Percentiles rank a stretch among this genome's conserved stretches.
phyloP scores from a whole-genome alignment of 1,140 invertebrate genomes.

The Nymphalis io region DNA sequence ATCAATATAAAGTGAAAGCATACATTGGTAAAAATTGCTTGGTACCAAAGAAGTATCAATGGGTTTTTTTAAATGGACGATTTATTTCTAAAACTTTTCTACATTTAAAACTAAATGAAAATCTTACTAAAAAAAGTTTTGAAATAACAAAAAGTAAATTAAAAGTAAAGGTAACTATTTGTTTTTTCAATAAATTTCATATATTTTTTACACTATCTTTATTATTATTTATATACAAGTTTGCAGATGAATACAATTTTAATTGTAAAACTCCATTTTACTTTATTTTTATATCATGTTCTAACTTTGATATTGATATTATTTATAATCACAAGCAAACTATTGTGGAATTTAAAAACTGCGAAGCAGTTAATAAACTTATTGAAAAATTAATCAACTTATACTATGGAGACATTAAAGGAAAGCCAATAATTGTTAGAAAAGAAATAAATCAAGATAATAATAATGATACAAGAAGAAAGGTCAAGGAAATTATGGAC shows the following conservation, averaged over 20 bases:
- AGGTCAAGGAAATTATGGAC: constrained; percentile 34
- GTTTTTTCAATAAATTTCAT: neutral
- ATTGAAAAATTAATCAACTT: constrained; percentile 80
- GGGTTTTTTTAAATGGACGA: constrained; percentile 84
- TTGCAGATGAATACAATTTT: constrained; percentile 43
- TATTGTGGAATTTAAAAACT: constrained; percentile 83
- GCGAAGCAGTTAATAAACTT: constrained; percentile 77
- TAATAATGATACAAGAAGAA: constrained; percentile 17
- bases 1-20: constrained; percentile 79
- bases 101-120: constrained; percentile 79
- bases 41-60: constrained; percentile 79
- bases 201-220: constrained; percentile 12
- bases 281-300: constrained; percentile 83
- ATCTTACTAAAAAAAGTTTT: constrained; percentile 53
- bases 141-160: constrained; percentile 22
- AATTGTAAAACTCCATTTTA: constrained; percentile 79
- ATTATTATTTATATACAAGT: constrained; percentile 30
- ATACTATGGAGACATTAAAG: constrained; percentile 52
- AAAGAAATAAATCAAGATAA: constrained; percentile 16
- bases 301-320: constrained; percentile 82
- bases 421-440: constrained; percentile 8
- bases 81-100: constrained; percentile 80
- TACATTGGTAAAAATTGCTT: constrained; percentile 79
- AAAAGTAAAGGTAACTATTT: constrained; percentile 50
- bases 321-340: constrained; percentile 79